These are phyloP conservation scores for Polylopha cassiicola DNA, from an alignment of 2,888 invertebrate species.

Conservation along the genomic window DNA sequence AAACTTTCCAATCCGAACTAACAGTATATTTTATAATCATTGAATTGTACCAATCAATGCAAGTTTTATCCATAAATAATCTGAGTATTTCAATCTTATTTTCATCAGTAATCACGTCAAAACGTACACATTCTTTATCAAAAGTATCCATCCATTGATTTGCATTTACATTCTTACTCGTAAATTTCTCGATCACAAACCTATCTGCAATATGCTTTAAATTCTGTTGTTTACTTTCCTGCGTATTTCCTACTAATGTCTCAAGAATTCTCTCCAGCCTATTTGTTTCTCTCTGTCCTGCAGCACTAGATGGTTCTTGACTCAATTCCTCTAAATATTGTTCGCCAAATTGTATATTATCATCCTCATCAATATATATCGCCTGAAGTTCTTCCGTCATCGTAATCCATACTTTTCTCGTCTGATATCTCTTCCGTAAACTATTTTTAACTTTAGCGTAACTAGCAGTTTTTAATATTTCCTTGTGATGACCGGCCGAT, in stretches of 20 bases:
- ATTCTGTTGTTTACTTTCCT: conserved; percentile 1
- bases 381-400: neutral
- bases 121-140: conserved; percentile 21
- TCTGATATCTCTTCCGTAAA: neutral
- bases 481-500: conserved; percentile 16
- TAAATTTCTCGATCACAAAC: conserved; percentile 18
- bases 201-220: conserved; percentile 13
- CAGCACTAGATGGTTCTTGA: too few relatives aligned
- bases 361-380: neutral
- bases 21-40: conserved; percentile 21
- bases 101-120: conserved; percentile 12
- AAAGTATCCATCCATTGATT: conserved; percentile 21
- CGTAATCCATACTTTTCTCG: neutral
- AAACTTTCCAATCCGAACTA: conserved; percentile 14
- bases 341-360: neutral
- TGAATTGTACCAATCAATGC: conserved; percentile 18
- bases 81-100: conserved; percentile 21
- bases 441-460: neutral
- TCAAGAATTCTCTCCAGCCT: too few relatives aligned
- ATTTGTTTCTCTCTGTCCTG: too few relatives aligned
- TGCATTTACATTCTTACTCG: conserved; percentile 11
- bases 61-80: conserved; percentile 9
- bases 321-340: neutral
- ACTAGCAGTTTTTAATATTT: neutral
- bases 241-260: neutral